Conservation (phyloP, 2,113 vertebrate genomes). For the Parus major region DNA sequence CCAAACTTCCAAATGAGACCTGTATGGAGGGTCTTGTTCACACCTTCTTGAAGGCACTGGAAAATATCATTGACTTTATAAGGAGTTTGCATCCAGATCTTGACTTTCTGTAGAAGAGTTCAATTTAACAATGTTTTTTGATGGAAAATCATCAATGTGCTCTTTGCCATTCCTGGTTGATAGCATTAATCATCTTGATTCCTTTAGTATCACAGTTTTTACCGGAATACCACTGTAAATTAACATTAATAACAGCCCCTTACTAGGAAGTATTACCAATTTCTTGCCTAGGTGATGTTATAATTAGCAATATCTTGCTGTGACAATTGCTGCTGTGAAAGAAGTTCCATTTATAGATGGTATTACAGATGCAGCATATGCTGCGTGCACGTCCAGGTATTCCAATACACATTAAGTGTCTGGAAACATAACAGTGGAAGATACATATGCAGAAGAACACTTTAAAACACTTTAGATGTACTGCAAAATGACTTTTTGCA, state of each 20-base stretch:
- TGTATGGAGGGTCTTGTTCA: neutral
- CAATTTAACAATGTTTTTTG: neutral
- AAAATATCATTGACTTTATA: neutral
- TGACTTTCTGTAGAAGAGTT: neutral
- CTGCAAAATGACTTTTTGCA: conserved; percentile 2
- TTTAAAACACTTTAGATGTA: neutral
- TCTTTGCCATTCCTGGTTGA: neutral
- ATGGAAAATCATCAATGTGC: neutral
- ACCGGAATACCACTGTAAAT: conserved; percentile 3
- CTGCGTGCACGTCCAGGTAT: neutral
- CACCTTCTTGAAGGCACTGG: neutral
- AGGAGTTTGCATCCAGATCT: neutral
- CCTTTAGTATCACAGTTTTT: conserved; percentile 10
- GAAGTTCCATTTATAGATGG: conserved; percentile 13
- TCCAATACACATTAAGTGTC: neutral
- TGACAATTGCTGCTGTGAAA: conserved; percentile 42
- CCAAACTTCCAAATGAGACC: neutral
- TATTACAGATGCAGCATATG: neutral
- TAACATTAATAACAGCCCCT: conserved; percentile 2
- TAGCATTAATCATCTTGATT: neutral
- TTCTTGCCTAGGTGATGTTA: conserved; percentile 50
- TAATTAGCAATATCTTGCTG: conserved; percentile 44
- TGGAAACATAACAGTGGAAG: neutral
- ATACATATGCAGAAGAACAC: neutral
- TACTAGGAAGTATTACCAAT: conserved; percentile 4